Base-by-base conservation (phyloP, 2,113 vertebrate species). In the Prolemur simus region DNA sequence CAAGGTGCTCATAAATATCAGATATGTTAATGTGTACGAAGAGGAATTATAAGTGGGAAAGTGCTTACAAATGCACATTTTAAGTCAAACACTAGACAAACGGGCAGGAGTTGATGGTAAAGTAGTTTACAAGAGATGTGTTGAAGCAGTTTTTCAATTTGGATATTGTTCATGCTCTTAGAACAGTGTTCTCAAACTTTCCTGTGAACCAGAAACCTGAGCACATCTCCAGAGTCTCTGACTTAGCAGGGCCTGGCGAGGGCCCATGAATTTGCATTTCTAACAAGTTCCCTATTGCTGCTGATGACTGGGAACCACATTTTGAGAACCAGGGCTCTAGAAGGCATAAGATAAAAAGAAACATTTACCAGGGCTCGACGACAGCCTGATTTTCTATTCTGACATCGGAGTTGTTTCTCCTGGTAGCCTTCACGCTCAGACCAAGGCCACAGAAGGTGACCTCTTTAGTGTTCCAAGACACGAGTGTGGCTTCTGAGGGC, bases 291-390 rank as follows among this genome's bases (percentile, higher is more conserved):
- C 9, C 2, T 9, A 15, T 14, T 76, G 18, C n/a, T 23, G 34
- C 8, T 47, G 20, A 25, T 84, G 20, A 60, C 73, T 21, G 5
- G 29, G 39, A 39, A 42, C 5, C 37, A 76, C 34, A n/a, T 15
- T 58, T 42, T 73, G 71, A 76, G 49, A 86, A 66, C 2, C 64
- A 76, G 3, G n/a, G 6, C n/a, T 86, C 13, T 87, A 21, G 47
- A 12, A 74, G 42, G 25, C 37, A 7, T 11, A 77, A 49, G 11
- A 89, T 39, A n/a, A 80, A 85, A 63, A 47, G 12, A 77, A 92
- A 29, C 25, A 47, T 32, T 71, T 32, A 11, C 6, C 2, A 3
- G 49, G 11, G 0, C 12, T 77, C 3, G 0, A 27, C 18, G 54
- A 85, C 8, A 66, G 42, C 27, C 9, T 37, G 29, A 3, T 23